Conservation (phyloP, 2,888 invertebrate genomes). For the Mythimna vitellina region DNA sequence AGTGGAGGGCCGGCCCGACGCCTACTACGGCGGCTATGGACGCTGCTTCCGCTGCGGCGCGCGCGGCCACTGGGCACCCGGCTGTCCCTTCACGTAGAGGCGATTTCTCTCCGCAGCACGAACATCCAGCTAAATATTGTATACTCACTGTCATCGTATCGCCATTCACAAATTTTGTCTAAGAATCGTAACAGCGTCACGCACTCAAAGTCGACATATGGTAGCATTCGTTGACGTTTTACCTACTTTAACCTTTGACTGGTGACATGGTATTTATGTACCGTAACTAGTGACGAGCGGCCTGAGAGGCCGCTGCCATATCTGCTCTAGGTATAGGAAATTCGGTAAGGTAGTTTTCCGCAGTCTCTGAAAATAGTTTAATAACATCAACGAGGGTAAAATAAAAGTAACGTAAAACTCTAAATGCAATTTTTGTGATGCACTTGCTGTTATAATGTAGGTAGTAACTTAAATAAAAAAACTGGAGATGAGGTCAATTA, state of each 20-base stretch:
- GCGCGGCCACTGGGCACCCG: slow-evolving; percentile 88
- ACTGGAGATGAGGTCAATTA: too few relatives aligned
- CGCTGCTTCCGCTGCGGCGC: slow-evolving; percentile 90
- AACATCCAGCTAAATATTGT: slow-evolving; percentile 38
- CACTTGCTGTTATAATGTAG: too few relatives aligned
- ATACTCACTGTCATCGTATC: slow-evolving; percentile 42
- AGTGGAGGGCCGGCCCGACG: slow-evolving; percentile 78
- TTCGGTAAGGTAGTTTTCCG: too few relatives aligned
- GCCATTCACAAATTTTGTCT: slow-evolving; percentile 22
- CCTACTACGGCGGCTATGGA: slow-evolving; percentile 92
- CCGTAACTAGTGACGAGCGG: too few relatives aligned
- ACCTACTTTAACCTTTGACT: not conserved
- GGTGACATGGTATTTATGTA: too few relatives aligned
- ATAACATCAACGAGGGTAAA: too few relatives aligned
- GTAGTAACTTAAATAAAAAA: too few relatives aligned
- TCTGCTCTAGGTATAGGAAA: too few relatives aligned
- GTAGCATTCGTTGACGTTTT: slow-evolving; percentile 3
- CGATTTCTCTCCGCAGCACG: slow-evolving; percentile 23
- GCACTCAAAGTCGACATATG: not conserved
- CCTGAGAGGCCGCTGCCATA: too few relatives aligned
- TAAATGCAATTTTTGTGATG: too few relatives aligned
- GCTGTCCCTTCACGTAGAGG: slow-evolving; percentile 75
- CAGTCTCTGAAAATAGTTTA: too few relatives aligned
- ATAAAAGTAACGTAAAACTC: too few relatives aligned
- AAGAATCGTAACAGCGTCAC: slow-evolving; percentile 19